Conservation (phyloP, 2,888 invertebrate genomes). For the Psococerastis gibbosa region DNA sequence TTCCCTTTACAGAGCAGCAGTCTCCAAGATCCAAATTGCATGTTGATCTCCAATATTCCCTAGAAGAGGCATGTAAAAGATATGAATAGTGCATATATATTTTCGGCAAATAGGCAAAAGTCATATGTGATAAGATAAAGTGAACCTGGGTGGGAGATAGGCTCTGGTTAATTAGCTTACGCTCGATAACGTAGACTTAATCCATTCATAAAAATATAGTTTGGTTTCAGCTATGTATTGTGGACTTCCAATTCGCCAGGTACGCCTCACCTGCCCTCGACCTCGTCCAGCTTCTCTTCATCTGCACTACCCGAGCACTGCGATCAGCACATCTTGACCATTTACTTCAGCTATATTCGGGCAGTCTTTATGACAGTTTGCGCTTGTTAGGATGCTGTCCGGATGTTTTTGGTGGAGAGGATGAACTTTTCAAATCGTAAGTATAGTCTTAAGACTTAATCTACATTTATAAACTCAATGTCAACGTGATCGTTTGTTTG, state of each 20-base stretch:
- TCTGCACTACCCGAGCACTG: constrained; percentile 42
- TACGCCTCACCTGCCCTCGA: constrained; percentile 51
- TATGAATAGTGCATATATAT: no score
- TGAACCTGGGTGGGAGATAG: no score
- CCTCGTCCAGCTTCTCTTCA: constrained; percentile 42
- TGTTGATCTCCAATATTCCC: no score
- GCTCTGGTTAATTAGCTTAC: no score
- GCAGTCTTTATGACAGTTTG: constrained; percentile 28
- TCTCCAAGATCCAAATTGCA: no score
- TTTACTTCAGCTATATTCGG: constrained; percentile 38
- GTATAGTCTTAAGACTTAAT: constrained; percentile 21
- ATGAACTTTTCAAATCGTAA: constrained; percentile 37
- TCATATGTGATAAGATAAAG: no score
- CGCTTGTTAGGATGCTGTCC: constrained; percentile 20
- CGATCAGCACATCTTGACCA: constrained; percentile 36
- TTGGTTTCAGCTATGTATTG: constrained; percentile 37
- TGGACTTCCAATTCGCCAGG: constrained; percentile 50
- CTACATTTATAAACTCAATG: neutral
- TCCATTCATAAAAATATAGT: no score
- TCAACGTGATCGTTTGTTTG: no score
- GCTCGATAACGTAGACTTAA: no score
- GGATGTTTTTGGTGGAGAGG: constrained; percentile 28
- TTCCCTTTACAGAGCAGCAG: no score
- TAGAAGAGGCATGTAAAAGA: no score
- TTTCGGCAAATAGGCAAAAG: no score